Percentiles rank a stretch among this genome's conserved stretches.
Conservation (phyloP, 2,113 vertebrate species). For the Eira barbara region DNA sequence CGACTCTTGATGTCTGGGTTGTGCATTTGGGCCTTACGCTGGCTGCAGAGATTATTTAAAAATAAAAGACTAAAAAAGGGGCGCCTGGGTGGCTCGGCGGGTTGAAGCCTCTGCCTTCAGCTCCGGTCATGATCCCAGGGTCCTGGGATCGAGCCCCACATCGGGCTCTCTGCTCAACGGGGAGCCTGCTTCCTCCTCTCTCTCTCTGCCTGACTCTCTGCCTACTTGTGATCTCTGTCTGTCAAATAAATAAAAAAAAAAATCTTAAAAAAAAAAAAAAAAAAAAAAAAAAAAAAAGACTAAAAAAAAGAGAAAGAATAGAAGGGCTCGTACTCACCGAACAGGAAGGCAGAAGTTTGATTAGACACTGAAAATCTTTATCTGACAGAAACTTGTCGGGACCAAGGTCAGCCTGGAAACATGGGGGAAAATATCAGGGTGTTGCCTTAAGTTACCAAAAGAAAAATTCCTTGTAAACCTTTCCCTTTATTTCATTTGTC, state of each 20-base stretch:
- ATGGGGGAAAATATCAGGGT: constrained; percentile 39
- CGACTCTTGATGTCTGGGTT: neutral
- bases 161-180: too few species aligned
- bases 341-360: constrained; percentile 92
- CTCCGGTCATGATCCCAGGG: too few species aligned
- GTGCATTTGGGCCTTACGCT: neutral
- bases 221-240: too few species aligned
- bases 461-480: neutral
- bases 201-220: too few species aligned
- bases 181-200: too few species aligned
- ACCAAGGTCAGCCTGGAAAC: constrained; percentile 94
- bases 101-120: too few species aligned
- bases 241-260: too few species aligned
- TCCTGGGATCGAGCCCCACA: too few species aligned
- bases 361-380: constrained; percentile 95
- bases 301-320: neutral
- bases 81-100: too few species aligned
- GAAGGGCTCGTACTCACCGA: constrained; percentile 85
- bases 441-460: neutral
- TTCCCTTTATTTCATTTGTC: neutral
- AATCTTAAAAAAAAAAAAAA: too few species aligned
- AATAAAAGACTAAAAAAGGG: neutral
- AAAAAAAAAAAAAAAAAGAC: neutral
- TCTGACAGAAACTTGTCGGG: constrained; percentile 96
- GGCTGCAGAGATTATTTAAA: neutral